These are phyloP conservation scores for Alviniconcha marisindica DNA, from an alignment of 1,140 invertebrate genomes.

Conservation along the genomic window DNA sequence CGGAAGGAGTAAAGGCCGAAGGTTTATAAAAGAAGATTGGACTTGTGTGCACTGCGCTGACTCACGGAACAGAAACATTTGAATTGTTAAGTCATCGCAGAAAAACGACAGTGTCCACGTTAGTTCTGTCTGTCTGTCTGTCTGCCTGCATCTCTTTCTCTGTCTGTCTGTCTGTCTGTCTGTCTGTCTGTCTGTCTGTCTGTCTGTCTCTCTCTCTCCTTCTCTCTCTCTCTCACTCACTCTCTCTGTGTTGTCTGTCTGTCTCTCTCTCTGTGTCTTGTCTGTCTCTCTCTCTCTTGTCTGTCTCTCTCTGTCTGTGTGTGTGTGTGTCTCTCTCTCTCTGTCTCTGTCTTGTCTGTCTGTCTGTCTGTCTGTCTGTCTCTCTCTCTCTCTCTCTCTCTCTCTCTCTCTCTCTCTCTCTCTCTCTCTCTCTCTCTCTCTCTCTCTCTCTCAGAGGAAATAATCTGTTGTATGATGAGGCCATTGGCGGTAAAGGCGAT, in stretches of 20 bases:
- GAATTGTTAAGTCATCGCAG: too few species aligned
- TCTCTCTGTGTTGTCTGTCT: not conserved
- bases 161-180: not conserved
- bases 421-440: slow-evolving; percentile 20
- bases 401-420: not conserved
- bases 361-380: too few species aligned
- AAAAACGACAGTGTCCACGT: too few species aligned
- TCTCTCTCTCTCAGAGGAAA: not conserved
- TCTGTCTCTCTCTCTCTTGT: not conserved
- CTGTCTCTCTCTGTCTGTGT: too few species aligned
- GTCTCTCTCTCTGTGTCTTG: not conserved
- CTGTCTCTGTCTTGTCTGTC: not conserved
- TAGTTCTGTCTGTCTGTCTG: not conserved
- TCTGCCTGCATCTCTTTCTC: not conserved
- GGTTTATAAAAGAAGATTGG: too few species aligned
- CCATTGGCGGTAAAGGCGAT: too few species aligned
- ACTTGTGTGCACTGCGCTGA: too few species aligned
- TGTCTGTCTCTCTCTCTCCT: not conserved
- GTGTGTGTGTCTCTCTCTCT: not conserved
- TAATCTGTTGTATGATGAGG: not conserved
- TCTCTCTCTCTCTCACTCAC: not conserved
- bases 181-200: not conserved
- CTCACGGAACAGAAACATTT: too few species aligned
- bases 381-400: not conserved
- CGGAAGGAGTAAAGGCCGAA: too few species aligned